Evolutionary conservation across 2,113 vertebrate genomes (phyloP), one percentile per base, ranked within the genome.

Genomic region (Pachypanchax playfairii): DNA sequence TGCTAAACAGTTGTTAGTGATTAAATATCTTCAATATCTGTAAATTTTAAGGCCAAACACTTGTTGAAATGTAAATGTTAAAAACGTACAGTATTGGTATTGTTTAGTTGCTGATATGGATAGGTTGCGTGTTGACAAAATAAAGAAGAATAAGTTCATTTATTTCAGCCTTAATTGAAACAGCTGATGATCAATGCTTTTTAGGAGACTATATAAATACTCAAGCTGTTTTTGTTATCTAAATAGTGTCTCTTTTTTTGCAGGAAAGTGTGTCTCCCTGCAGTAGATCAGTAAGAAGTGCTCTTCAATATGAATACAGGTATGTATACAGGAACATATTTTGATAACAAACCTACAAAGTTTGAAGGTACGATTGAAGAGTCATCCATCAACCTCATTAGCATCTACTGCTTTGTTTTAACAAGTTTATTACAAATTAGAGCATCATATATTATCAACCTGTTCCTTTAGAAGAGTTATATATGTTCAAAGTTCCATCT

Each of bases 231-330:
- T 14, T 4, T 5, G 28, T 15, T 22, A 11, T 48, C 9, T 51
- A 26, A 61, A 1, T 55, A 65, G 42, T 20, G 9, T 7, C 42
- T 22, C 53, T 55, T 66, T 31, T 17, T 26, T 48, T 89, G 4
- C 84, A 93, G 92, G 85, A 85, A 86, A 85, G 77, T 77, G 85
- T 77, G 57, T 68, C 31, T 14, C 65, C 61, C 71, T 79, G 75
- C 66, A 66, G 58, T 33, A 46, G 63, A 84, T 54, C 65, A 49
- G 60, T 85, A 72, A 88, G 76, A 87, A 83, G 81, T 83, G 78
- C 83, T 75, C 73, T 82, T 86, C 91, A 89, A 28, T 73, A 93
- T 93, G 92, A 93, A 93, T 83, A 90, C 91, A 93, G 92, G 92
- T 92, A 89, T 57, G 42, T 11, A 25, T 17, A 35, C 29, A 22